phyloP scores from a whole-genome alignment of 2,113 vertebrate species.

The Rhynchomys soricoides region DNA sequence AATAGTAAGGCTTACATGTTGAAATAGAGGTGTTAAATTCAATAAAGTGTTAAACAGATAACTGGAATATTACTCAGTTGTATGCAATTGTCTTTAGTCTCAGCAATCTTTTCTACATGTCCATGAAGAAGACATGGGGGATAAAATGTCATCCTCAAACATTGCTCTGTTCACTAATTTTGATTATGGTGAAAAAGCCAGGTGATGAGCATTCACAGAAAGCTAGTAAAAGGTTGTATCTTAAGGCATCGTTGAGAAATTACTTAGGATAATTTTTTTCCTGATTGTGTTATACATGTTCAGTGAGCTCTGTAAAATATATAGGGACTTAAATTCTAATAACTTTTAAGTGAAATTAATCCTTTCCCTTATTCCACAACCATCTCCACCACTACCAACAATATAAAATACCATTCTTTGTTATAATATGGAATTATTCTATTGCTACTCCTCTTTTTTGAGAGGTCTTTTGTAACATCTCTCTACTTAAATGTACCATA shows the following conservation, averaged over 20 bases:
- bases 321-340: neutral
- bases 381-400: neutral
- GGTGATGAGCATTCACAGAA: neutral
- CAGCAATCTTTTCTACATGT: neutral
- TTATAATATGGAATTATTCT: neutral
- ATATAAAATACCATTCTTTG: neutral
- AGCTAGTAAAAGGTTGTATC: neutral
- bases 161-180: neutral
- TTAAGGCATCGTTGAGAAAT: neutral
- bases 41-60: neutral
- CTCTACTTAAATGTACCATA: neutral
- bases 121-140: neutral
- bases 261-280: neutral
- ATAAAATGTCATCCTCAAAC: neutral
- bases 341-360: neutral
- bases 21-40: neutral
- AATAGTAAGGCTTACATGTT: neutral
- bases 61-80: neutral
- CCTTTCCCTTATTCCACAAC: neutral
- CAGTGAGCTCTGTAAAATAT: neutral
- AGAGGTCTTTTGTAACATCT: neutral
- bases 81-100: neutral
- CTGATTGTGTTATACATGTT: neutral
- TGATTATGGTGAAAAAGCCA: neutral
- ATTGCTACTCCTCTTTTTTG: neutral